A percentile compares a stretch with the other conserved stretches of the same genome.
Conservation (phyloP, 2,888 invertebrate species). For the Tinea semifulvella region DNA sequence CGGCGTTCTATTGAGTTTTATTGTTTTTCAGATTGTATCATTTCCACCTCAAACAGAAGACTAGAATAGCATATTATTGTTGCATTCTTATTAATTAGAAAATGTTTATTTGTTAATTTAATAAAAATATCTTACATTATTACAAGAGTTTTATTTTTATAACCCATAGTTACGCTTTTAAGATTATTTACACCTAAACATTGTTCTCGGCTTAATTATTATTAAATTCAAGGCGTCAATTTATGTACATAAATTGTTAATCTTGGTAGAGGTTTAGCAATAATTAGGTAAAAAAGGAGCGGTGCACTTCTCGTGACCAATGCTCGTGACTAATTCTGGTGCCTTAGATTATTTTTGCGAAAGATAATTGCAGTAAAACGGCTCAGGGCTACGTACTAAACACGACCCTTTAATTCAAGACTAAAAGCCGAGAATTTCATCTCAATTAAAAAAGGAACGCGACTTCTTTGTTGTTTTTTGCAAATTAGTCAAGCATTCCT, state of each 20-base stretch:
- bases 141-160: no score
- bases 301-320: conserved; percentile 21
- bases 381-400: conserved; percentile 18
- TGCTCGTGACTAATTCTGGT: conserved; percentile 28
- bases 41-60: no score
- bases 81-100: no score
- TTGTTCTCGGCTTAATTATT: not conserved
- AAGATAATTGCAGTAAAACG: conserved; percentile 31
- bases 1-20: no score
- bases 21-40: no score
- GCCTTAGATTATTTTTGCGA: conserved; percentile 30
- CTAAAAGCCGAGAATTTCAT: conserved; percentile 2
- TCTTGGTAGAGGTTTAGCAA: conserved; percentile 3
- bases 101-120: no score
- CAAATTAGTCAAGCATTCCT: not conserved
- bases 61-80: no score
- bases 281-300: conserved; percentile 11
- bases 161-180: no score
- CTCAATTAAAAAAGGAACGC: not conserved
- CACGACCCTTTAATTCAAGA: conserved; percentile 13
- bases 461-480: conserved; percentile 1
- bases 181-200: not conserved
- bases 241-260: not conserved
- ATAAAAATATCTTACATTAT: no score
- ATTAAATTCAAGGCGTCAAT: not conserved